Evolutionary conservation across 2,113 vertebrate genomes (phyloP).

Genomic region (Misgurnus mizolepis): DNA sequence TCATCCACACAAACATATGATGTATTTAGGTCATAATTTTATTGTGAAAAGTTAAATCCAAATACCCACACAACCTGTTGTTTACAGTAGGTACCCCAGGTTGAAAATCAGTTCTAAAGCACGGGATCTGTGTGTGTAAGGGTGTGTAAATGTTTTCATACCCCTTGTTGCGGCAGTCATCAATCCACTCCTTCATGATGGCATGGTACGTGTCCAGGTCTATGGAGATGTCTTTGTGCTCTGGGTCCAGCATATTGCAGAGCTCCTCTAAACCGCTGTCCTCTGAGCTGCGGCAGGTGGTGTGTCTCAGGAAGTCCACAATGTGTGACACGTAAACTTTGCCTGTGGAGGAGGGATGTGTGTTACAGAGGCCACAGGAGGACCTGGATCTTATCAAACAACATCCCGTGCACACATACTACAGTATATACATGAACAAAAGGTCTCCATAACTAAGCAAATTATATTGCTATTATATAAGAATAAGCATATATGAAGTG

Average conservation of each 20-base stretch:
- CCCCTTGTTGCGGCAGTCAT: constrained; percentile 79
- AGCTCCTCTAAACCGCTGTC: constrained; percentile 84
- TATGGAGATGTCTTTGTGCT: constrained; percentile 80
- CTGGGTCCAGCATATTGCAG: constrained; percentile 86
- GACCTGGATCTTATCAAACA: background rate
- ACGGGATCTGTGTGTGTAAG: background rate
- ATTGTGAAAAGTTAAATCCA: too few relatives aligned
- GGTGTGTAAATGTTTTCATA: constrained; percentile 51
- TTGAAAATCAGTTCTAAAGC: background rate
- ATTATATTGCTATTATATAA: too few relatives aligned
- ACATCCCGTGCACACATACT: background rate
- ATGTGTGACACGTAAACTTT: constrained; percentile 87
- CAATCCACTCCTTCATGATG: constrained; percentile 86
- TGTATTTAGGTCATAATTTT: too few relatives aligned
- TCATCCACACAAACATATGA: too few relatives aligned
- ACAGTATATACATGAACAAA: background rate
- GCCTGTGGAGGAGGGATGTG: constrained; percentile 65
- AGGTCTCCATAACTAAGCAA: background rate
- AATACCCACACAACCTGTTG: too few relatives aligned
- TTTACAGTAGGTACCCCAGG: too few relatives aligned
- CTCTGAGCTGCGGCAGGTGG: constrained; percentile 76
- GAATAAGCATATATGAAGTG: too few relatives aligned
- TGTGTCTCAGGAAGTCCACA: constrained; percentile 83
- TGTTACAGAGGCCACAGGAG: constrained; percentile 14
- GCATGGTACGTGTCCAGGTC: constrained; percentile 84